A percentile compares a stretch with the other conserved stretches of the same genome.
Evolutionary conservation across 2,113 vertebrate species (phyloP).

Genomic region (Rhea pennata): DNA sequence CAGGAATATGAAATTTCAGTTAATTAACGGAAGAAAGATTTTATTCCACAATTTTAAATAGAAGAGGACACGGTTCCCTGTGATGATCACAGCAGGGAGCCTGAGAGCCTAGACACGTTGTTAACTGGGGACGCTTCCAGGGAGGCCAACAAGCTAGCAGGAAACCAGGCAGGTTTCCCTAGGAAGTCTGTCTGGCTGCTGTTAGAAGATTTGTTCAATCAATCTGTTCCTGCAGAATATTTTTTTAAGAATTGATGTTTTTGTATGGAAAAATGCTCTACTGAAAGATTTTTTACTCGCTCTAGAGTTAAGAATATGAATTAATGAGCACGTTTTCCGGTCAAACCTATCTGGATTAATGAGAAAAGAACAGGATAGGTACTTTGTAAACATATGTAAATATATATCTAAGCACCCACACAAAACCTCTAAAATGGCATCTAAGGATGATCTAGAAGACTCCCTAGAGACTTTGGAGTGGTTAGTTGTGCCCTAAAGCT

Average conservation of each 20-base stretch:
- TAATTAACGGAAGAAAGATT: slow-evolving; percentile 37
- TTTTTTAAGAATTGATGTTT: slow-evolving; percentile 39
- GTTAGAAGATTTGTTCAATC: slow-evolving; percentile 11
- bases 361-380: neutral
- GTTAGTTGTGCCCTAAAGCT: neutral
- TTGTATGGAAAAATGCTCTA: neutral
- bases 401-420: neutral
- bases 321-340: neutral
- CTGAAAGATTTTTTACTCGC: neutral
- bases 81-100: slow-evolving; percentile 3
- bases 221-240: slow-evolving; percentile 41
- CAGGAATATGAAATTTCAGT: slow-evolving; percentile 23
- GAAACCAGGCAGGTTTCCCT: slow-evolving; percentile 58
- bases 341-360: neutral
- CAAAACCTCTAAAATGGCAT: neutral
- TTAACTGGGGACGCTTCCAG: slow-evolving; percentile 36
- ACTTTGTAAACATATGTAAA: neutral
- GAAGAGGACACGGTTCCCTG: neutral
- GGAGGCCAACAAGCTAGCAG: slow-evolving; percentile 35
- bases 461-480: neutral
- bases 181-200: slow-evolving; percentile 13
- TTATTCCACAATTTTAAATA: neutral
- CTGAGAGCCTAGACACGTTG: neutral
- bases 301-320: neutral
- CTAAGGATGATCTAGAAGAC: neutral